phyloP scores from a whole-genome alignment of 2,113 vertebrate genomes.

The Theropithecus gelada region DNA sequence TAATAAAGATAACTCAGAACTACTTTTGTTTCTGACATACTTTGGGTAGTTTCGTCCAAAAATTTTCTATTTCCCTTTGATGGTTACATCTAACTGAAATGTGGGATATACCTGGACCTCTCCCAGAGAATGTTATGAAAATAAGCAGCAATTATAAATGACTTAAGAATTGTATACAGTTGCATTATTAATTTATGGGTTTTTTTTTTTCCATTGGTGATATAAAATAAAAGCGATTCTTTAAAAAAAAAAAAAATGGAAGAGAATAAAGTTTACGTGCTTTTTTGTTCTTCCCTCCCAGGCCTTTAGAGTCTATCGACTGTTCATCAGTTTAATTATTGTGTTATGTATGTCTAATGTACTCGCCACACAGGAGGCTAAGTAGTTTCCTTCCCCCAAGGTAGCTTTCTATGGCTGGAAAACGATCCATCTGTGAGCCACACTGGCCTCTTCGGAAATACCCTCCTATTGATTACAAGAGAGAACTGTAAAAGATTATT shows the following conservation, averaged over 20 bases:
- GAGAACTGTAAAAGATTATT: constrained; percentile 61
- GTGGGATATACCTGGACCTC: not conserved
- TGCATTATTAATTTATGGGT: constrained; percentile 20
- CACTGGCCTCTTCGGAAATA: constrained; percentile 41
- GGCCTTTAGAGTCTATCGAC: constrained; percentile 54
- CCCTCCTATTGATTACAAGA: constrained; percentile 64
- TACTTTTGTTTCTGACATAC: not conserved
- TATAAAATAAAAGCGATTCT: not conserved
- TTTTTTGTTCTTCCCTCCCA: constrained; percentile 24
- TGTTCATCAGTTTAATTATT: constrained; percentile 76
- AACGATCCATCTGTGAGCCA: constrained; percentile 51
- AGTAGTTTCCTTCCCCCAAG: constrained; percentile 75
- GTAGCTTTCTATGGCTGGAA: constrained; percentile 65
- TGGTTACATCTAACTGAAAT: not conserved
- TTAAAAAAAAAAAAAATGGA: constrained; percentile 21
- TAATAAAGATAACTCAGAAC: not conserved
- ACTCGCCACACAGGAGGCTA: constrained; percentile 67
- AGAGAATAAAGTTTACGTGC: not conserved
- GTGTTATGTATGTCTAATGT: constrained; percentile 68
- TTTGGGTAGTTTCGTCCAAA: constrained; percentile 22
- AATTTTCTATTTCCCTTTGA: not conserved
- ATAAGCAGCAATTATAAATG: constrained; percentile 5
- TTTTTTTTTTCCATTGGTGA: not conserved
- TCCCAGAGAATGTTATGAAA: not conserved
- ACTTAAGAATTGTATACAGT: not conserved